phyloP scores from a whole-genome alignment of 1,140 invertebrate species.

The Agrilus planipennis region DNA sequence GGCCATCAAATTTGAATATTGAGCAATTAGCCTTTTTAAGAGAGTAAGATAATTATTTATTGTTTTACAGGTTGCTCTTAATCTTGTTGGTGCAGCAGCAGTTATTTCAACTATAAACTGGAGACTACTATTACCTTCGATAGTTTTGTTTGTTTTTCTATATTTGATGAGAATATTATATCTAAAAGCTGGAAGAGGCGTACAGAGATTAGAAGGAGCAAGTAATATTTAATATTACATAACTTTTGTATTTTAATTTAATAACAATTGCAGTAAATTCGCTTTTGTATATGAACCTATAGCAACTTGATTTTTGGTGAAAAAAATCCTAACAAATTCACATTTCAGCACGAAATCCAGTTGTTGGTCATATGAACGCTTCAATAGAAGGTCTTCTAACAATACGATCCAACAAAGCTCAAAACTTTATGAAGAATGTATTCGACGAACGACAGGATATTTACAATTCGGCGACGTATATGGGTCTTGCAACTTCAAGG shows the following conservation, averaged over 20 bases:
- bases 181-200: constrained; percentile 44
- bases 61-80: not conserved
- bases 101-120: not conserved
- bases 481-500: constrained; percentile 46
- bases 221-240: constrained; percentile 9
- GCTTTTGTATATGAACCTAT: too few relatives aligned
- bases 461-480: constrained; percentile 51
- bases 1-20: too few relatives aligned
- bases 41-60: too few relatives aligned
- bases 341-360: constrained; percentile 57
- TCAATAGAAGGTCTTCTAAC: constrained; percentile 66
- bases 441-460: constrained; percentile 45
- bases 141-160: not conserved
- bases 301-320: too few relatives aligned
- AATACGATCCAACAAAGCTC: constrained; percentile 57
- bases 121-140: not conserved
- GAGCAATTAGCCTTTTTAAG: too few relatives aligned
- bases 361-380: constrained; percentile 70
- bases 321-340: too few relatives aligned
- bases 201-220: constrained; percentile 47
- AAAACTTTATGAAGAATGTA: constrained; percentile 53
- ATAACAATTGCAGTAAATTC: too few relatives aligned
- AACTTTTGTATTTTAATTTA: constrained; percentile 37
- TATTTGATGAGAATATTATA: constrained; percentile 31
- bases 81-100: not conserved